Base-by-base conservation (phyloP, 92 coral and sea anemone genomes). In the Porites rus region DNA sequence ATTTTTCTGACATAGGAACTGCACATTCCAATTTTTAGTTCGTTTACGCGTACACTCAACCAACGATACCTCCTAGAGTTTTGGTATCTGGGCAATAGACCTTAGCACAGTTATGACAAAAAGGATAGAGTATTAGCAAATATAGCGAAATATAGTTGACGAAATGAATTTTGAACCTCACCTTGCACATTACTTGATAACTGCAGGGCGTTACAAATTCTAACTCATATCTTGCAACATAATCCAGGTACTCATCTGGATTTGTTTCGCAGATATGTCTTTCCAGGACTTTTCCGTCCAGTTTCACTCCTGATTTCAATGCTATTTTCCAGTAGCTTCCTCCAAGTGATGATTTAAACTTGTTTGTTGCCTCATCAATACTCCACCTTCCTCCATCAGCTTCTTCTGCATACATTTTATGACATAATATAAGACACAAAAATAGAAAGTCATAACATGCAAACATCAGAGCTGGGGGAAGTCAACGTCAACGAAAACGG, bases 191-290 rank as follows among this genome's bases (percentile, higher is more conserved):
- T 19, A 78, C 7, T 64, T 38, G 38, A 10, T 22, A 6, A 14
- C 61, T 59, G 17, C 72, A 28, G 10, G 61, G 83, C 46, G 83
- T 78, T 12, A 63, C 4, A 17, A 63, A 78, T 0, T 31, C n/a
- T 19, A 78, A 78, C 17, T 78, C 83, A 51, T 78, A 51, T 51
- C 83, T 64, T 63, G 83, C 61, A 11, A 19, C 21, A n/a, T 78
- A 77, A 11, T 74, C 63, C 5, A 51, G 14, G 11, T 74, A 75
- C 24, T 75, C 79, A 11, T 54, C 65, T 1, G 79, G 66, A 13
- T 51, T 56, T 25, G 56, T 10, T 1, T 58, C 51, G 50, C 2
- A 24, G 3, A 7, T 7, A 25, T 7, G 6, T 75, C 62, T 51
- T 19, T 21, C 38, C 7, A 75, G 10, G 1, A 75, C 2, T 8